Evolutionary conservation across 30 jellyfish, hydroid and myxozoan species (phyloP), one percentile per base, ranked within the genome.

Genomic region (Chrysaora quinquecirrha): DNA sequence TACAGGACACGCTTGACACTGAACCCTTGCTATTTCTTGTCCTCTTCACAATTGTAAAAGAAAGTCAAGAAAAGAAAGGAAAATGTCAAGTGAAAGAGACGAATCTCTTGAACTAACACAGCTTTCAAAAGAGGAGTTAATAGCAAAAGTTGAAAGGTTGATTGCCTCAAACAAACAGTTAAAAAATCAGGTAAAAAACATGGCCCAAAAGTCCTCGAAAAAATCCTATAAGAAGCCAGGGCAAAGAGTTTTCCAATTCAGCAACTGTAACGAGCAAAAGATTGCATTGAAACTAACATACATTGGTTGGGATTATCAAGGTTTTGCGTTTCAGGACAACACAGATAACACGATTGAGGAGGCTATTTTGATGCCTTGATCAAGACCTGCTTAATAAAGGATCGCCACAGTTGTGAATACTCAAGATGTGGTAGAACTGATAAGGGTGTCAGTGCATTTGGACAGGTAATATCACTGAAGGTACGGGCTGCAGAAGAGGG

Each of bases 341-440:
- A 93, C 98, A 18, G 64, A 69, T 33, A 76, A 87, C 71, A 87
- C 98, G 0, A 76, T 93, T 0, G 98, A 93, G 96, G 92, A 86
- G 43, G 91, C n/a, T n/a, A n/a, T n/a, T n/a, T n/a, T n/a, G n/a
- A n/a, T n/a, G 98, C 98, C 1, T 32, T 91, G 80, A 49, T 48
- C 49, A 86, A 86, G 76, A 70, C 96, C 0, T 78, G 90, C 65
- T 48, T 91, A 52, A 86, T 91, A 20, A 79, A 80, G 80, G 96
- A 87, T 63, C 77, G 94, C 0, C 87, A 33, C 27, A 3, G 50
- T 0, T 67, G 92, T 6, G 62, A 49, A 18, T 91, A 91, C 63
- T 91, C 98, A 16, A 71, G 97, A 23, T 93, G 98, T 93, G 98
- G 98, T 33, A 50, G 98, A 61, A 93, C 98, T 1, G 98, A 93